Conservation (phyloP, 2,113 vertebrate species). For the Baryphthengus martii region DNA sequence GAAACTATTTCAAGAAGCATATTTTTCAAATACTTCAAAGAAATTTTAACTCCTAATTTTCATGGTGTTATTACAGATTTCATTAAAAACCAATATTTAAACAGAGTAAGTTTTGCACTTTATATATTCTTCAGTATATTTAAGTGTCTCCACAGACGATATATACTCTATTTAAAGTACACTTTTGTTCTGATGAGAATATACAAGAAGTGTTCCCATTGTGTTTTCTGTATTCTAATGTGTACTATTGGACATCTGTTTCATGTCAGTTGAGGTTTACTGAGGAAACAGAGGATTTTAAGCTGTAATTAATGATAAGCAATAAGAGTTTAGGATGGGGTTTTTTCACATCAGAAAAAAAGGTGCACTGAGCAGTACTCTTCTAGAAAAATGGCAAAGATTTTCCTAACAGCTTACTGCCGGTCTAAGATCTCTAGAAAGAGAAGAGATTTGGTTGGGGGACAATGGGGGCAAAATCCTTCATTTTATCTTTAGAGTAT, state of each 20-base stretch:
- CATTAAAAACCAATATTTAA: not conserved
- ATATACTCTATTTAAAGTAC: not conserved
- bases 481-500: not conserved
- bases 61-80: fast-evolving
- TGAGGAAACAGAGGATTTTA: not conserved
- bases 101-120: not conserved
- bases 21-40: not conserved
- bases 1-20: too few species aligned
- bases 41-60: fast-evolving
- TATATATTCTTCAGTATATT: not conserved
- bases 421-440: not conserved
- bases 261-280: not conserved
- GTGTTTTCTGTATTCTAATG: not conserved
- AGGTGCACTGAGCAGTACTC: not conserved
- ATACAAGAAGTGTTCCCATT: not conserved
- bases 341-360: not conserved
- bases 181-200: not conserved
- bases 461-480: fast-evolving
- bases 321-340: not conserved
- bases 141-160: not conserved
- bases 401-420: not conserved
- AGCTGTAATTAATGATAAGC: not conserved
- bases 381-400: not conserved
- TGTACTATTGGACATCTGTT: not conserved
- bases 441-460: not conserved